These are phyloP conservation scores for Mimumesa dahlbomi DNA, from an alignment of 2,888 invertebrate genomes.

Conservation along the genomic window DNA sequence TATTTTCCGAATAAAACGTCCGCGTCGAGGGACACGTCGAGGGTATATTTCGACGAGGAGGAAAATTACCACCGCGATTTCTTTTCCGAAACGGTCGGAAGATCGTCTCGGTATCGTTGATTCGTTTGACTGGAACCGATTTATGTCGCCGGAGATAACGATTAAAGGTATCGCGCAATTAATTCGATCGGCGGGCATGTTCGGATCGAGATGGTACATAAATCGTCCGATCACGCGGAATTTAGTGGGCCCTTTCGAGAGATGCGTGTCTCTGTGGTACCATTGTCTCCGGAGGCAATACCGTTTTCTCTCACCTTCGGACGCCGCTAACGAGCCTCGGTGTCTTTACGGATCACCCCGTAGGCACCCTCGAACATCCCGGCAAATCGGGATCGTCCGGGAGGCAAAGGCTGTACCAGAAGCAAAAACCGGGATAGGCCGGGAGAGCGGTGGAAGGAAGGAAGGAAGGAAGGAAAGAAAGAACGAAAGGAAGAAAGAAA, in stretches of 20 bases:
- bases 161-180: constrained; percentile 20
- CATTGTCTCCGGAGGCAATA: constrained; percentile 49
- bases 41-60: background rate
- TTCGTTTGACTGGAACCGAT: too few relatives aligned
- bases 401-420: constrained; percentile 33
- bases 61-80: too few relatives aligned
- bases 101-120: too few relatives aligned
- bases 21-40: background rate
- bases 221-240: constrained; percentile 52
- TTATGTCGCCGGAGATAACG: too few relatives aligned
- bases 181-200: constrained; percentile 41
- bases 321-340: constrained; percentile 53
- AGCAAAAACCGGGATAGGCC: constrained; percentile 10
- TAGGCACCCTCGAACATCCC: constrained; percentile 52
- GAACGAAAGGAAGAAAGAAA: constrained; percentile 13
- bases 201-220: constrained; percentile 42
- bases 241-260: constrained; percentile 24
- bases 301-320: constrained; percentile 42
- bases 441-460: background rate
- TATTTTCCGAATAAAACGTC: constrained; percentile 3
- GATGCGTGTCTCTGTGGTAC: constrained; percentile 5
- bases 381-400: constrained; percentile 39
- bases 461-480: constrained; percentile 22
- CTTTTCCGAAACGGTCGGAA: too few relatives aligned
- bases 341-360: constrained; percentile 62